A percentile compares a stretch with the other conserved stretches of the same genome.
phyloP scores from a whole-genome alignment of 2,113 vertebrate genomes.

The Mesembrinibis cayennensis region DNA sequence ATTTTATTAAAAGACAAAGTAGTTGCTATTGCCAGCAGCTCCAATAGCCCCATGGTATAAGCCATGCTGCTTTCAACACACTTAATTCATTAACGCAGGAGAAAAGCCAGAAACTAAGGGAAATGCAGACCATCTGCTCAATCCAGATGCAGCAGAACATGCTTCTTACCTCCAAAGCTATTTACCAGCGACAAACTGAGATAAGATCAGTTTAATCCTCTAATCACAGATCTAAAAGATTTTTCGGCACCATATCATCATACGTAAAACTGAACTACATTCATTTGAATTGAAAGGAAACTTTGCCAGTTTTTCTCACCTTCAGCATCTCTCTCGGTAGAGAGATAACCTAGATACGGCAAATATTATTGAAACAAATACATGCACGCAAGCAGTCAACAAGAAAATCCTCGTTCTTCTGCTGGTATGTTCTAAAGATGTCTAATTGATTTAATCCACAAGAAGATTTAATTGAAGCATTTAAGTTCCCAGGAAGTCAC shows the following conservation, averaged over 20 bases:
- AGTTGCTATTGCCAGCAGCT: conserved; percentile 55
- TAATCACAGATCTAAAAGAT: background rate
- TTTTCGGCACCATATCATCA: background rate
- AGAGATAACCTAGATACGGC: background rate
- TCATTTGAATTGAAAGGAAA: background rate
- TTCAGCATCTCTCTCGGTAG: background rate
- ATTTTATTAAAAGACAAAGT: conserved; percentile 37
- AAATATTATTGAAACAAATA: background rate
- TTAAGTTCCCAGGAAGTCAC: background rate
- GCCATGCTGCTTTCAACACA: conserved; percentile 45
- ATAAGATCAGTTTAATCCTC: conserved; percentile 36
- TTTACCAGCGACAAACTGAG: conserved; percentile 40
- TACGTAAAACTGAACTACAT: background rate
- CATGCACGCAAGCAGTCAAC: background rate
- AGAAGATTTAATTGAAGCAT: background rate
- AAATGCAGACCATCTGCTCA: conserved; percentile 73
- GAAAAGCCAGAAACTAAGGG: conserved; percentile 68
- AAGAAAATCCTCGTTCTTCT: background rate
- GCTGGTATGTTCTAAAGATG: background rate
- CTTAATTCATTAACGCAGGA: conserved; percentile 71
- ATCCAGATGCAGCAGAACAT: conserved; percentile 74
- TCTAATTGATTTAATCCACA: background rate
- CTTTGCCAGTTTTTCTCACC: background rate
- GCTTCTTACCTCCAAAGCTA: conserved; percentile 61
- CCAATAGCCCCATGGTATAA: conserved; percentile 24